These are phyloP conservation scores for Lophotriccus pileatus DNA, from an alignment of 2,797 vertebrate genomes.

Conservation along the genomic window DNA sequence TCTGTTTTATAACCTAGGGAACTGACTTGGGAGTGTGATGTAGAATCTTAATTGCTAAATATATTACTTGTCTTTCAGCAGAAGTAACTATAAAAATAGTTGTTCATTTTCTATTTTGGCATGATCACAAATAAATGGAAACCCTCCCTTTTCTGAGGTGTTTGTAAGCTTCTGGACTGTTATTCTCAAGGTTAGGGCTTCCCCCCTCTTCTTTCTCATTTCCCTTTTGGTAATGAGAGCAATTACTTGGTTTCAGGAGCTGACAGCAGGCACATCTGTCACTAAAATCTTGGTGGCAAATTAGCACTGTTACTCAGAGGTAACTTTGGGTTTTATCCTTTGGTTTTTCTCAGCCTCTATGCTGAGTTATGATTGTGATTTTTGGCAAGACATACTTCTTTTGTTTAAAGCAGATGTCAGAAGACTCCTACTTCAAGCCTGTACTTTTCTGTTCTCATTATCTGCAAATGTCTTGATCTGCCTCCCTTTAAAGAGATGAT, in stretches of 20 bases:
- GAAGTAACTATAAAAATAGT: not conserved
- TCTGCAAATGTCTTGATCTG: not conserved
- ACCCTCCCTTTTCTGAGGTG: not conserved
- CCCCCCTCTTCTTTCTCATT: rapidly evolving
- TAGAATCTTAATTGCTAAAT: not conserved
- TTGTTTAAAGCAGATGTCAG: not conserved
- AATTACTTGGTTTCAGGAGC: not conserved
- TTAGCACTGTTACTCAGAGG: not conserved
- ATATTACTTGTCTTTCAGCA: not conserved
- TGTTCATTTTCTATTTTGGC: not conserved
- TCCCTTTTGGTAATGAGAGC: not conserved
- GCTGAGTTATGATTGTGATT: not conserved
- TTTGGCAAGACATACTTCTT: not conserved
- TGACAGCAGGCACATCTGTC: not conserved
- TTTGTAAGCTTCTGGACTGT: not conserved
- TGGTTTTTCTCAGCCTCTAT: not conserved
- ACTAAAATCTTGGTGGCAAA: not conserved
- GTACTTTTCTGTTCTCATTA: not conserved
- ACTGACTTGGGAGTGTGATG: not conserved
- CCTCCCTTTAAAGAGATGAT: not conserved
- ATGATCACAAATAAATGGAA: not conserved
- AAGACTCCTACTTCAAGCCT: not conserved
- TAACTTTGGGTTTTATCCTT: not conserved
- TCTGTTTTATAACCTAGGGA: not conserved
- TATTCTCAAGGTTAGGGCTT: not conserved